A percentile compares a stretch with the other conserved stretches of the same genome.
Evolutionary conservation across 1,140 invertebrate genomes (phyloP).

Genomic region (Tyrophagus putrescentiae): DNA sequence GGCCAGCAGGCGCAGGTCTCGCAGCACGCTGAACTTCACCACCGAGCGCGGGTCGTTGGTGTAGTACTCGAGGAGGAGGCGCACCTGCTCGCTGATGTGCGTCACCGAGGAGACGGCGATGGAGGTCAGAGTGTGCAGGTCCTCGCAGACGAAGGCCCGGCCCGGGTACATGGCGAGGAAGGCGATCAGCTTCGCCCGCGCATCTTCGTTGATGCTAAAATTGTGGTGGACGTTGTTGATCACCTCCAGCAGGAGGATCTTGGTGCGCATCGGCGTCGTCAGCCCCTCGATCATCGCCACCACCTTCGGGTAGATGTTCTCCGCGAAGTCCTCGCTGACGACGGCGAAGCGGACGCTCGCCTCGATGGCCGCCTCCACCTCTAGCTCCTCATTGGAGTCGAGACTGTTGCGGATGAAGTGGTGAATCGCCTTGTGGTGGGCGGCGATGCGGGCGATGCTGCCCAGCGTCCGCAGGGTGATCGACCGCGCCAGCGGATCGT

Average conservation of each 20-base stretch:
- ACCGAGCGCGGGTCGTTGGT: slow-evolving; percentile 47
- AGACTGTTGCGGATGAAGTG: slow-evolving; percentile 78
- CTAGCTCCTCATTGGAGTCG: slow-evolving; percentile 84
- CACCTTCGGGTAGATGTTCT: slow-evolving; percentile 86
- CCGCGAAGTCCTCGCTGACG: slow-evolving; percentile 84
- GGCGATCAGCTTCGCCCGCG: slow-evolving; percentile 56
- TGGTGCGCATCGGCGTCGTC: slow-evolving; percentile 75
- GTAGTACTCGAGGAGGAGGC: slow-evolving; percentile 42
- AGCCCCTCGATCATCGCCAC: slow-evolving; percentile 85
- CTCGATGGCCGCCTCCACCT: slow-evolving; percentile 89
- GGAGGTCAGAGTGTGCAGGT: slow-evolving; percentile 69
- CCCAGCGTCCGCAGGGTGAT: slow-evolving; percentile 72
- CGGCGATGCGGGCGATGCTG: slow-evolving; percentile 76
- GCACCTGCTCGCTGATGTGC: slow-evolving; percentile 67
- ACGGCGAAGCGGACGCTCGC: slow-evolving; percentile 77
- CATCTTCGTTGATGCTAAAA: slow-evolving; percentile 56
- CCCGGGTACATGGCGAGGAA: slow-evolving; percentile 64
- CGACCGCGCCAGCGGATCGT: slow-evolving; percentile 82
- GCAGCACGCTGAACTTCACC: slow-evolving; percentile 56
- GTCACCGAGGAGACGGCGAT: slow-evolving; percentile 72
- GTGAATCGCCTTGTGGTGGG: slow-evolving; percentile 83
- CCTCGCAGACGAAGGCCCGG: slow-evolving; percentile 68
- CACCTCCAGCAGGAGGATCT: slow-evolving; percentile 74
- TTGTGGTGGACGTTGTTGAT: slow-evolving; percentile 89
- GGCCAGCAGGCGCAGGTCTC: slow-evolving; percentile 57